Evolutionary conservation across 2,113 vertebrate genomes (phyloP).

Genomic region (Tragelaphus buxtoni): DNA sequence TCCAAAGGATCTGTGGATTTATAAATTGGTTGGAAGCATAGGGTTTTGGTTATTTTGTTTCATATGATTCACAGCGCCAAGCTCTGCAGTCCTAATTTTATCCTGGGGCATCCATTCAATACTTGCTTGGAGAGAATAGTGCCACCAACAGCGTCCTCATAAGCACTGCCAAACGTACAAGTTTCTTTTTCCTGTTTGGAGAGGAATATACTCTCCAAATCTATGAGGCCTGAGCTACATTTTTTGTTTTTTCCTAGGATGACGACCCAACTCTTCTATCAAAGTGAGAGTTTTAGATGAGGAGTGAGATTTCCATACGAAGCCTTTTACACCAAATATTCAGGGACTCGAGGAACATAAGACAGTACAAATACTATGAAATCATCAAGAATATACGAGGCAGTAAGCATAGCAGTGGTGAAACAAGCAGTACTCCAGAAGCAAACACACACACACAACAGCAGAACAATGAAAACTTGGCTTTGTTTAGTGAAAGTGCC

Average conservation of each 20-base stretch:
- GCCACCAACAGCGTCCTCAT: not conserved
- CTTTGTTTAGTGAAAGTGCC: not conserved
- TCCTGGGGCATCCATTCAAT: slow-evolving; percentile 63
- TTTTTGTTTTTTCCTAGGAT: not conserved
- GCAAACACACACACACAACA: not conserved
- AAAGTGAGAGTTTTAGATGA: not conserved
- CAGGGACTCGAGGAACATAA: not conserved
- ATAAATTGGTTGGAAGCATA: slow-evolving; percentile 59
- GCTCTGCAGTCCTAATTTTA: slow-evolving; percentile 57
- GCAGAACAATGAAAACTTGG: not conserved
- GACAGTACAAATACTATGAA: not conserved
- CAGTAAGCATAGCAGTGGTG: not conserved
- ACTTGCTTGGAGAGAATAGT: slow-evolving; percentile 60
- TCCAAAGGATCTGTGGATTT: slow-evolving; percentile 53
- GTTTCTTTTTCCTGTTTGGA: slow-evolving; percentile 36
- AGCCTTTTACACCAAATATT: not conserved
- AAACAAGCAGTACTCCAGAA: not conserved
- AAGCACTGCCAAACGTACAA: slow-evolving; percentile 52
- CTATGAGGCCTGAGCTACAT: not conserved
- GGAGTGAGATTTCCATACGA: not conserved
- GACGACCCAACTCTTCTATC: not conserved
- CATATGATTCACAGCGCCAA: slow-evolving; percentile 38
- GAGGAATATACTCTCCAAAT: not conserved
- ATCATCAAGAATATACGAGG: not conserved
- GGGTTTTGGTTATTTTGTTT: slow-evolving; percentile 58